Percentiles rank a stretch among this genome's conserved stretches.
Conservation (phyloP, 2,797 vertebrate species). For the Pantherophis alleghaniensis region DNA sequence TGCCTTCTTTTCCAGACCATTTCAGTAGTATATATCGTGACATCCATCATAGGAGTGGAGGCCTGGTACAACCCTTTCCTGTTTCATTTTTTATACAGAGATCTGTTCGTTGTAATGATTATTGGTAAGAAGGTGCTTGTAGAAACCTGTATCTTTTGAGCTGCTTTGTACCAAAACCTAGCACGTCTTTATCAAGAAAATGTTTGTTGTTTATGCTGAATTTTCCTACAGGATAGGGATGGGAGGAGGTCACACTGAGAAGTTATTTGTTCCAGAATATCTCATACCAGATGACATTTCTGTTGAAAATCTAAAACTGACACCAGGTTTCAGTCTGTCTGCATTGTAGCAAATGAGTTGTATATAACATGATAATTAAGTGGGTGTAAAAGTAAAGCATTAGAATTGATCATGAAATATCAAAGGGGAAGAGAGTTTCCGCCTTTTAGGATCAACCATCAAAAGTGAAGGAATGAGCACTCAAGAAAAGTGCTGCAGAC, state of each 20-base stretch:
- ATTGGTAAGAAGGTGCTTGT: conserved; percentile 84
- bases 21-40: conserved; percentile 93
- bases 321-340: not conserved
- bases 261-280: not conserved
- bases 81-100: conserved; percentile 90
- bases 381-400: not conserved
- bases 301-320: not conserved
- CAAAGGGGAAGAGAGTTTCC: not conserved
- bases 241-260: not conserved
- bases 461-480: not conserved
- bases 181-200: conserved; percentile 19
- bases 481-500: not conserved
- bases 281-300: not conserved
- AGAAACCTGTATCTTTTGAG: conserved; percentile 68
- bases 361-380: not conserved
- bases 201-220: too few relatives aligned
- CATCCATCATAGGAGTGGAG: conserved; percentile 93
- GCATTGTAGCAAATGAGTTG: not conserved
- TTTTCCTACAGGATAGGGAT: not conserved
- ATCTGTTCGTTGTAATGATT: conserved; percentile 95
- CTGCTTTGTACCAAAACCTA: conserved; percentile 45
- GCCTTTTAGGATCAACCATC: not conserved
- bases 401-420: not conserved
- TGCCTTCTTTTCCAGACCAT: conserved; percentile 84
- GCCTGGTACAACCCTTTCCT: conserved; percentile 90